Base-by-base conservation (phyloP, 2,888 invertebrate species). In the Incurvaria masculella region DNA sequence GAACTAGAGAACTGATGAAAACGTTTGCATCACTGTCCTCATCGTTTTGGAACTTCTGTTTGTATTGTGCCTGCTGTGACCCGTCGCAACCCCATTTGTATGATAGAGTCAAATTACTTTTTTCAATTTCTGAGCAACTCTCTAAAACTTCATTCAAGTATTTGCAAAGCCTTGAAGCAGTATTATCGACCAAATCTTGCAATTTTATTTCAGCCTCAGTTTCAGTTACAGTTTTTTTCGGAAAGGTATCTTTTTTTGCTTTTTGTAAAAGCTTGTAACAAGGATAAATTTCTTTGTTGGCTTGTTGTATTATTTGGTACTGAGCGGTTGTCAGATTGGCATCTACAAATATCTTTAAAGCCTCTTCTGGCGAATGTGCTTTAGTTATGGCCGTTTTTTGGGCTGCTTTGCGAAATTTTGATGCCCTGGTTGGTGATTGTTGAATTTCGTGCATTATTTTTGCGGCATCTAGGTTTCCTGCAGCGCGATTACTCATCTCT, bases 121-220 rank as follows among this genome's bases (percentile, higher is more conserved):
- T n/a, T n/a, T n/a, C n/a, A n/a, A n/a, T n/a, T n/a, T n/a, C n/a
- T n/a, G n/a, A n/a, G n/a, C n/a, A n/a, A n/a, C n/a, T n/a, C n/a
- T n/a, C n/a, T n/a, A n/a, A n/a, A n/a, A n/a, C n/a, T n/a, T n/a
- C n/a, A n/a, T n/a, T n/a, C n/a, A n/a, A n/a, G n/a, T n/a, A n/a
- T n/a, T n/a, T n/a, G n/a, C n/a, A n/a, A n/a, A n/a, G n/a, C n/a
- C n/a, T n/a, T n/a, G n/a, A n/a, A n/a, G n/a, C 38, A 1, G 50
- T 50, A n/a, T 45, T 38, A 40, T 50, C 40, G 16, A 50, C 8
- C 14, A 50, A 38, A 21, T 16, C 40, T 50, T 50, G 48, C 19
- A 50, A 27, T 14, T 17, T 19, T 18, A 45, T 17, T 40, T 50
- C 45, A 23, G 45, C 45, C 21, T 18, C 44, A 42, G 33, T 43